A percentile compares a stretch with the other conserved stretches of the same genome.
These are phyloP conservation scores for Halyomorpha halys DNA, from an alignment of 1,140 invertebrate species.

Conservation along the genomic window DNA sequence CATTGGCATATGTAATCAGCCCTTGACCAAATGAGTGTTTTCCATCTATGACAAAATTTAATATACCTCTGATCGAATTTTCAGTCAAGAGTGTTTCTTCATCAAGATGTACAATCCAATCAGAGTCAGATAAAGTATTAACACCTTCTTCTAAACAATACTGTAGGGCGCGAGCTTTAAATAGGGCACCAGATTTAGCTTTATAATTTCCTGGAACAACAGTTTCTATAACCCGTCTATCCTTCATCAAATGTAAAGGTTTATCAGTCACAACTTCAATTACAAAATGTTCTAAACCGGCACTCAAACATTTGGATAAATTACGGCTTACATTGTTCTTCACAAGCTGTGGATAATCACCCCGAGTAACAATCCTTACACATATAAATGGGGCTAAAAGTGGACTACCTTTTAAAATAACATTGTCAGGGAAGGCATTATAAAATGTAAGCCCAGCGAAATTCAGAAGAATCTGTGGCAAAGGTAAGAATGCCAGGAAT, in stretches of 20 bases:
- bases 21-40: constrained; percentile 96
- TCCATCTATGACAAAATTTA: constrained; percentile 92
- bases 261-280: constrained; percentile 97
- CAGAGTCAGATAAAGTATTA: constrained; percentile 75
- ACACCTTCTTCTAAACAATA: constrained; percentile 89
- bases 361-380: constrained; percentile 88
- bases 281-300: constrained; percentile 90
- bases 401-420: constrained; percentile 78
- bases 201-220: constrained; percentile 77
- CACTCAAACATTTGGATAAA: constrained; percentile 76
- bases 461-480: constrained; percentile 85
- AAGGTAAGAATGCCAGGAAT: constrained; percentile 71
- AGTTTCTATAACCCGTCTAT: constrained; percentile 63
- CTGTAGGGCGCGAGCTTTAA: constrained; percentile 90
- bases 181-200: constrained; percentile 82
- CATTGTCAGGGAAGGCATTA: constrained; percentile 91
- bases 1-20: constrained; percentile 94
- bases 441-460: constrained; percentile 82
- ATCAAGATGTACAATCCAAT: constrained; percentile 97
- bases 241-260: constrained; percentile 60
- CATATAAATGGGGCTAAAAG: constrained; percentile 90
- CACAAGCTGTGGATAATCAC: constrained; percentile 88
- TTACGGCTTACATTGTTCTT: constrained; percentile 81
- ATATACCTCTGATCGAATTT: constrained; percentile 78
- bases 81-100: constrained; percentile 94